A percentile compares a stretch with the other conserved stretches of the same genome.
phyloP scores from a whole-genome alignment of 2,113 vertebrate species.

The Tapirus terrestris region DNA sequence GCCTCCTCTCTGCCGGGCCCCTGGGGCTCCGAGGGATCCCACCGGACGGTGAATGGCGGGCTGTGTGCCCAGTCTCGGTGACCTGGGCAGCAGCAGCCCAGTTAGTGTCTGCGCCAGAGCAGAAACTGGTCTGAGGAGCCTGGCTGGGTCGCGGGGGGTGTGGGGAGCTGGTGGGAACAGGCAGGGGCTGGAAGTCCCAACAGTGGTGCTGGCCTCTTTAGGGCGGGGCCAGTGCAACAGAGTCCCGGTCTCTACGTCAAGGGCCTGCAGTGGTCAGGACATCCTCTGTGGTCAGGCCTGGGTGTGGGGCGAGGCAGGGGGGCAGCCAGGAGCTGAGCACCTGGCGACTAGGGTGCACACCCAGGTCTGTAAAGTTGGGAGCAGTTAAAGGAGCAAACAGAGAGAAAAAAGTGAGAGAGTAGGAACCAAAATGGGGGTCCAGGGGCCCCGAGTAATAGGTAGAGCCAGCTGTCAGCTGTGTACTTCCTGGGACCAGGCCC shows the following conservation, averaged over 20 bases:
- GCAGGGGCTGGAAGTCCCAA: no score
- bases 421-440: background rate
- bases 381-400: background rate
- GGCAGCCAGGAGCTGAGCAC: background rate
- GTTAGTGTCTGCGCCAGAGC: fast-evolving
- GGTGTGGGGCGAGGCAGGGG: background rate
- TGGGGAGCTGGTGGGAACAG: background rate
- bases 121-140: background rate
- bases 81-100: background rate
- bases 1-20: background rate
- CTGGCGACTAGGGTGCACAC: background rate
- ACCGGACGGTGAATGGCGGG: fast-evolving
- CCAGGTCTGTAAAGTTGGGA: background rate
- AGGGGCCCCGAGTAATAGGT: background rate
- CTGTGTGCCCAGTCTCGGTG: fast-evolving
- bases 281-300: background rate
- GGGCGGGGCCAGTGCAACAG: background rate
- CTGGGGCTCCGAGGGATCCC: background rate
- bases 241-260: background rate
- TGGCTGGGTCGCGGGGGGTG: fast-evolving
- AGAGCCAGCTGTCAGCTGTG: no score
- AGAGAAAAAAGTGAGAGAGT: background rate
- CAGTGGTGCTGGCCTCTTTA: fast-evolving
- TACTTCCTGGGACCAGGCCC: background rate
- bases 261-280: background rate